Conservation (phyloP, 2,113 vertebrate genomes). For the Ramphastos sulfuratus region DNA sequence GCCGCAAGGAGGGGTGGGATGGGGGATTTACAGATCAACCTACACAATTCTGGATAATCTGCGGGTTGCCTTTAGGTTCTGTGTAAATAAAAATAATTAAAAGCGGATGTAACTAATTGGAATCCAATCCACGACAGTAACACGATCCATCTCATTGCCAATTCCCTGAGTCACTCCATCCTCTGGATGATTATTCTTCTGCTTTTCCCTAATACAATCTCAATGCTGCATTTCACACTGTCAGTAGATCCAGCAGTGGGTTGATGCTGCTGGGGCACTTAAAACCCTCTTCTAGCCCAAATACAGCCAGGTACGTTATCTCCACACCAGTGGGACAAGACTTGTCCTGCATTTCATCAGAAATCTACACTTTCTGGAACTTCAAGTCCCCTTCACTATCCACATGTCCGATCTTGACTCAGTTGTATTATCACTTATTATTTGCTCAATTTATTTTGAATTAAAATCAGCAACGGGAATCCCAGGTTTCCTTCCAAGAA, state of each 20-base stretch:
- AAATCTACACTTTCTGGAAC: neutral
- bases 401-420: neutral
- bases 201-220: neutral
- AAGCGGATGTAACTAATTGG: constrained; percentile 45
- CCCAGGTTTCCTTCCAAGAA: neutral
- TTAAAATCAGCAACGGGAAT: neutral
- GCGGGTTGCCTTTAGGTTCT: constrained; percentile 25
- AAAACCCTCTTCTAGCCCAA: neutral
- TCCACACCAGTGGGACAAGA: neutral
- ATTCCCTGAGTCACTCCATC: neutral
- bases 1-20: neutral
- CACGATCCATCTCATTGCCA: constrained; percentile 21
- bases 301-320: neutral
- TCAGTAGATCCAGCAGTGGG: rapidly evolving
- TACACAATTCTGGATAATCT: neutral
- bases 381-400: neutral
- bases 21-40: neutral
- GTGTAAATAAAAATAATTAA: constrained; percentile 35
- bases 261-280: neutral
- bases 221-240: neutral
- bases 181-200: constrained; percentile 11
- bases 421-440: neutral
- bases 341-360: neutral
- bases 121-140: constrained; percentile 2
- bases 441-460: neutral